phyloP scores from a whole-genome alignment of 2,113 vertebrate genomes.

The human region DNA sequence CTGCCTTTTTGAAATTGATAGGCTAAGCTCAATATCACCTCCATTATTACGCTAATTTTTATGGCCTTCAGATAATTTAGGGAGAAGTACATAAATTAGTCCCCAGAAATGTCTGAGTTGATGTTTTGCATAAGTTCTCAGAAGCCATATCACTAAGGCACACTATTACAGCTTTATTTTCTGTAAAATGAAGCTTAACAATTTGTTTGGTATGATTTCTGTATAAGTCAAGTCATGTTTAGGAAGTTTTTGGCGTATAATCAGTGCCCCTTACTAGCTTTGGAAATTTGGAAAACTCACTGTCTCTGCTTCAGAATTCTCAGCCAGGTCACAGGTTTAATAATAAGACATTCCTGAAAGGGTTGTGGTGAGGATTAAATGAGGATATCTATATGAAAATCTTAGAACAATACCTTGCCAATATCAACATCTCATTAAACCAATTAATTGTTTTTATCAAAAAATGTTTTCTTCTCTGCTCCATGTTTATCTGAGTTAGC shows the following conservation, averaged over 20 bases:
- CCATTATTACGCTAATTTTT: not conserved
- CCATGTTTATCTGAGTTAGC: not conserved
- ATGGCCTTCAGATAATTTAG: not conserved
- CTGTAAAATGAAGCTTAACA: not conserved
- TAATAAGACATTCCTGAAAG: not conserved
- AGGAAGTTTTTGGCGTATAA: not conserved
- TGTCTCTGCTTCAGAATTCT: not conserved
- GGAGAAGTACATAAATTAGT: not conserved
- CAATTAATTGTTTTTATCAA: not conserved
- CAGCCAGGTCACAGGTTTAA: not conserved
- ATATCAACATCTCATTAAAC: not conserved
- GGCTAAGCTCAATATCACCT: not conserved
- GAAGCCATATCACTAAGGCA: not conserved
- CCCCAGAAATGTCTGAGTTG: not conserved
- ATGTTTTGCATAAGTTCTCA: not conserved
- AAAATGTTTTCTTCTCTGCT: not conserved
- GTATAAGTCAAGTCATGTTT: not conserved
- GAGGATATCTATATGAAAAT: not conserved
- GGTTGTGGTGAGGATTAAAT: not conserved
- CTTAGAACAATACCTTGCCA: not conserved
- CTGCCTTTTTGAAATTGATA: not conserved
- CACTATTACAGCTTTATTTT: not conserved
- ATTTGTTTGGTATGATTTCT: not conserved
- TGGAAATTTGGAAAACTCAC: not conserved
- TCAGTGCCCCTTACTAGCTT: not conserved